Base-by-base conservation (phyloP, 2,888 invertebrate species). In the Lamproptera curius region DNA sequence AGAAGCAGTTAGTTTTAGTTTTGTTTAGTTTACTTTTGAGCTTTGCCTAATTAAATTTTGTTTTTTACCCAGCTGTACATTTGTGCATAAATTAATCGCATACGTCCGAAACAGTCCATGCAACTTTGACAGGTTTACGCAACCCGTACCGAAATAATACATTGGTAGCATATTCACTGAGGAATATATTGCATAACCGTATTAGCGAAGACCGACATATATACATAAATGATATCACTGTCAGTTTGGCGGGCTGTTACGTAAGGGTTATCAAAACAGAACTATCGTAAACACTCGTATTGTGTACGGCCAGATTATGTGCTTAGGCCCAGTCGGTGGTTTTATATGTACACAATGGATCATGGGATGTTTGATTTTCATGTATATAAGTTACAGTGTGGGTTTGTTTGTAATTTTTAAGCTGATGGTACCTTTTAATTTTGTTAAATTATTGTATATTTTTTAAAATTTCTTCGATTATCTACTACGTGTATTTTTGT, bases 141-240 rank as follows among this genome's bases (percentile, higher is more conserved):
- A 46, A 46, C 16, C 34, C 35, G 13, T 34, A 39, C 39, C 33
- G 23, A 45, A 45, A 45, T 45, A 45, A 45, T 34, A 45, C 38
- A 39, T 11, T 34, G 45, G 2, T 15, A 16, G 36, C 36, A 39
- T 33, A 45, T 20, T 16, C 9, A 31, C 15, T 9, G 8, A 37
- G 14, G 2, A 38, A 15, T 20, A n/a, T 33, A 39, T 45, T 45
- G 23, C 23, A 16, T 39, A 45, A 45, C 23, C 3, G 23, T 20
- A 46, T 16, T 39, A 26, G 16, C 10, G 16, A 16, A 16, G 34
- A 11, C 11, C 4, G n/a, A n/a, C n/a, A 11, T 31, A 31, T 16
- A 23, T 40, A 31, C 11, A 31, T 31, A 11, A 11, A 31, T 31
- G 31, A 31, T 31, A 31, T 31, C 11, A 31, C 31, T 31, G 31